Conservation (phyloP, 1,140 invertebrate species). For the Scaptomyza hsui region DNA sequence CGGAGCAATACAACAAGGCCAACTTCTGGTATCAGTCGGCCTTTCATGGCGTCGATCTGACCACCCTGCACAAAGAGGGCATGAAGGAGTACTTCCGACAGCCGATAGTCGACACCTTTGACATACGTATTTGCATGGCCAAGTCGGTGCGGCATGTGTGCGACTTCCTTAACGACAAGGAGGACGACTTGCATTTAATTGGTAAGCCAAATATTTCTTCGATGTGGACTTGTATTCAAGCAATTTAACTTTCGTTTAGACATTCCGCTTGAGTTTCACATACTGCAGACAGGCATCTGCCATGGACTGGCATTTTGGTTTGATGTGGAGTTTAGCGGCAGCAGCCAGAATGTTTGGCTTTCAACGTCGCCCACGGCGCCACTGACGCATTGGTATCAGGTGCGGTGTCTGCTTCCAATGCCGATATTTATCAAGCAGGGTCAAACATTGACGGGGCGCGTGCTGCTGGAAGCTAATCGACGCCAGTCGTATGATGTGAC, state of each 20-base stretch:
- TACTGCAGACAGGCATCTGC: conserved; percentile 96
- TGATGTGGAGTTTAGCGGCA: conserved; percentile 99
- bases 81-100: conserved; percentile 99
- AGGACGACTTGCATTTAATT: conserved; percentile 97
- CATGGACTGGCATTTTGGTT: conserved; percentile 99
- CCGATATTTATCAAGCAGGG: conserved; percentile 98
- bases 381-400: conserved; percentile 99
- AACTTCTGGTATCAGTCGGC: conserved; percentile 99
- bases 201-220: conserved; percentile 84
- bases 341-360: conserved; percentile 95
- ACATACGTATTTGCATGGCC: conserved; percentile 98
- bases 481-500: conserved; percentile 99
- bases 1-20: conserved; percentile 99
- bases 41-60: conserved; percentile 99
- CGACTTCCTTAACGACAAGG: conserved; percentile 96
- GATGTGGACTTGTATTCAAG: background rate
- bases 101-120: conserved; percentile 99
- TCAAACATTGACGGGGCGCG: conserved; percentile 94
- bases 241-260: conserved; percentile 84
- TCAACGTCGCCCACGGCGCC: conserved; percentile 99
- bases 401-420: conserved; percentile 96
- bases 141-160: conserved; percentile 97
- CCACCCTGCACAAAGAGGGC: conserved; percentile 94
- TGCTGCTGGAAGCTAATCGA: conserved; percentile 96
- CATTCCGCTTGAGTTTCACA: conserved; percentile 97